Percentiles rank a stretch among this genome's conserved stretches.
These are phyloP conservation scores for Ammodytes dubius DNA, from an alignment of 2,113 vertebrate species.

Conservation along the genomic window DNA sequence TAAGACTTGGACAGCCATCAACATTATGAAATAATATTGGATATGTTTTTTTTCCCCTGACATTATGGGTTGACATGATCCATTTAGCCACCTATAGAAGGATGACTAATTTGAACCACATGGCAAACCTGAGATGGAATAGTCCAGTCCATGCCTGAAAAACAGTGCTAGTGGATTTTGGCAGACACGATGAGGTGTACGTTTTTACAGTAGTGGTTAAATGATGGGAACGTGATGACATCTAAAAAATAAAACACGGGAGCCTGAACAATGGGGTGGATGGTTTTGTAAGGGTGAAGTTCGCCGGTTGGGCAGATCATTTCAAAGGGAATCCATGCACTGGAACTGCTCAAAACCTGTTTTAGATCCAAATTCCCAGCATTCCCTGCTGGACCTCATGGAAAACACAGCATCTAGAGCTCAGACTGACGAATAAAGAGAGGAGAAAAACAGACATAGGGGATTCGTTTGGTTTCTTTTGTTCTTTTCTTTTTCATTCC, in stretches of 20 bases:
- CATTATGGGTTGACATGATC: constrained; percentile 16
- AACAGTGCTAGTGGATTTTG: constrained; percentile 34
- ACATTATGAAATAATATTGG: constrained; percentile 18
- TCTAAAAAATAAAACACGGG: constrained; percentile 35
- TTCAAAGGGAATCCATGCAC: constrained; percentile 4
- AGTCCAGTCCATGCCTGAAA: not conserved
- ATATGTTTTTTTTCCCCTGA: constrained; percentile 37
- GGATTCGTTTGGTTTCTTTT: constrained; percentile 9
- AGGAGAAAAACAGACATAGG: constrained; percentile 8
- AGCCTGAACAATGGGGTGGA: not conserved
- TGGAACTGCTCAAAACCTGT: not conserved
- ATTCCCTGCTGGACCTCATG: constrained; percentile 34
- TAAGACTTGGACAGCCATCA: not conserved
- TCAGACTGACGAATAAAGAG: constrained; percentile 1
- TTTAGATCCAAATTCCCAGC: constrained; percentile 42
- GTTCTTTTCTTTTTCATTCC: not conserved
- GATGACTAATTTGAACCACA: constrained; percentile 53
- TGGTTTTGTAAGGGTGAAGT: not conserved
- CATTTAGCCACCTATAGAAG: constrained; percentile 32
- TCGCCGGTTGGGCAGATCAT: not conserved
- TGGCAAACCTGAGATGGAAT: constrained; percentile 25
- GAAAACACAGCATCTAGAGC: constrained; percentile 39
- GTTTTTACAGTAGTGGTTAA: constrained; percentile 36
- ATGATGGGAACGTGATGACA: constrained; percentile 55
- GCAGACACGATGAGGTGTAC: constrained; percentile 15